phyloP scores from a whole-genome alignment of 2,113 vertebrate genomes.

The Centropus bengalensis region DNA sequence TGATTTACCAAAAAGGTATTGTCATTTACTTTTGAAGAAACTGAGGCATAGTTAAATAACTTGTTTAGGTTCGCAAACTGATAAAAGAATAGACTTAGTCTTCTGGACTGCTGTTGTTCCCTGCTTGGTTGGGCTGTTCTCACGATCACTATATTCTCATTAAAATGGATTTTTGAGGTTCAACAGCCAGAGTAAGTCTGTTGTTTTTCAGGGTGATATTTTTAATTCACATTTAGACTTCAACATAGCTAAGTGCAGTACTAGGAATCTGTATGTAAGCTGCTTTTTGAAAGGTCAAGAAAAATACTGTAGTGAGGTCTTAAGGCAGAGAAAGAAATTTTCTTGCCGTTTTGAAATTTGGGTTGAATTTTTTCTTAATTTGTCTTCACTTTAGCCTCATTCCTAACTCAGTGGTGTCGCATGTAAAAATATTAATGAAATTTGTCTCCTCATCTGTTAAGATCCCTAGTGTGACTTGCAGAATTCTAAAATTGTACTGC shows the following conservation, averaged over 20 bases:
- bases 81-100: neutral
- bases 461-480: neutral
- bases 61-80: neutral
- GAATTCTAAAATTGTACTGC: neutral
- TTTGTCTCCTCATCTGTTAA: neutral
- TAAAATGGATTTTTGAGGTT: neutral
- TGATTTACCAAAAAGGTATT: neutral
- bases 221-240: neutral
- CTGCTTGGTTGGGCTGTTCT: rapidly evolving
- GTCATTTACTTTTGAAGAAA: neutral
- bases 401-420: neutral
- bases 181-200: neutral
- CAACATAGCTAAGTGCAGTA: neutral
- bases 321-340: neutral
- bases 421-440: neutral
- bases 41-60: neutral
- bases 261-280: neutral
- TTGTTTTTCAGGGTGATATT: neutral
- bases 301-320: neutral
- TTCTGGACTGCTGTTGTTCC: neutral
- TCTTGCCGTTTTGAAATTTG: neutral
- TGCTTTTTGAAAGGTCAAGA: neutral
- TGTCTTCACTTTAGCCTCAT: neutral
- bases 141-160: neutral
- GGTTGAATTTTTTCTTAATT: neutral